Percentiles rank a stretch among this genome's conserved stretches.
phyloP scores from a whole-genome alignment of 2,113 vertebrate species.

The Coturnix japonica region DNA sequence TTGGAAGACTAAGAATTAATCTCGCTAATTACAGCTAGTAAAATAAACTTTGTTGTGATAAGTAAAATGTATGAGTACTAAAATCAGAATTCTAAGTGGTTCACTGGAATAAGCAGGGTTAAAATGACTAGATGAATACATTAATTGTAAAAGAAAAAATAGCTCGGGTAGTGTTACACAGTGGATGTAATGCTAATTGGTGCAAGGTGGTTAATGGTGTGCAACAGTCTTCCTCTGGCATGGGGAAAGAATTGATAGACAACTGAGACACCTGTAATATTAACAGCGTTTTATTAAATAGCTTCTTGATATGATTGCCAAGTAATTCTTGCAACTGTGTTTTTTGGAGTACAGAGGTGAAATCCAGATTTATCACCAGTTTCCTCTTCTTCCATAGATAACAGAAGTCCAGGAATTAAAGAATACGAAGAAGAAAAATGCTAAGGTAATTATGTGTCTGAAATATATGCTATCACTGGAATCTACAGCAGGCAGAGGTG shows the following conservation, averaged over 20 bases:
- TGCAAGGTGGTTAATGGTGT: not conserved
- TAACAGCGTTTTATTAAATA: not conserved
- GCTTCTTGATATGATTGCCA: not conserved
- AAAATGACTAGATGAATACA: not conserved
- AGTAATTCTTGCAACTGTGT: not conserved
- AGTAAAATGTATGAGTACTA: not conserved
- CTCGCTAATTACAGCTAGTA: not conserved
- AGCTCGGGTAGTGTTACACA: not conserved
- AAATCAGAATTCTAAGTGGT: not conserved
- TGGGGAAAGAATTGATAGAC: not conserved
- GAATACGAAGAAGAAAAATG: constrained; percentile 79
- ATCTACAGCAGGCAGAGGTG: not conserved
- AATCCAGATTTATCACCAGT: not conserved
- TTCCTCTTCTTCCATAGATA: constrained; percentile 64
- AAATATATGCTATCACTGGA: not conserved
- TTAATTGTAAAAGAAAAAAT: not conserved
- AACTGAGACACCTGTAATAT: not conserved
- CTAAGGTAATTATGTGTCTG: constrained; percentile 79
- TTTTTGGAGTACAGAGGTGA: not conserved
- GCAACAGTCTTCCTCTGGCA: not conserved
- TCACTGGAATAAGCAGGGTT: not conserved
- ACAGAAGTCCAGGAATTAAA: constrained; percentile 74
- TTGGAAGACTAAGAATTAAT: not conserved
- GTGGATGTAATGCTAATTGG: no score
- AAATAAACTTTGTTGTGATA: not conserved